A percentile compares a stretch with the other conserved stretches of the same genome.
These are phyloP conservation scores for Phodopus roborovskii DNA, from an alignment of 2,113 vertebrate genomes.

Conservation along the genomic window DNA sequence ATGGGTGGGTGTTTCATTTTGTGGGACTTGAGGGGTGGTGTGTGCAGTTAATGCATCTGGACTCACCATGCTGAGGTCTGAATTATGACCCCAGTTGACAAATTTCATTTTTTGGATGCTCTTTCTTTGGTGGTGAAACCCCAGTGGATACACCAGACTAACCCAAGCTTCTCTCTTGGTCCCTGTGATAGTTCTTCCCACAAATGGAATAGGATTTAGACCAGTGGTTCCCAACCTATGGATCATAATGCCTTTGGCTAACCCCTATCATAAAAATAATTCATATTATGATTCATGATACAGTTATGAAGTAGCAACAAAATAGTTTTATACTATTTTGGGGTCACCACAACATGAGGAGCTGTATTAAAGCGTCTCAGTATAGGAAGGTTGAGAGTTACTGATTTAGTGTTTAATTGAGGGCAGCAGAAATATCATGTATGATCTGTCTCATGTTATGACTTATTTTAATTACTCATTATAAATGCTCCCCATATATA, in stretches of 20 bases:
- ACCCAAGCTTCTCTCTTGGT: slow-evolving; percentile 34
- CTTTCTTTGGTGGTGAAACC: slow-evolving; percentile 43
- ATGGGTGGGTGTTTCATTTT: background rate
- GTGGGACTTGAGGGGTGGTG: background rate
- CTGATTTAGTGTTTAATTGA: slow-evolving; percentile 64
- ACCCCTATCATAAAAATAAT: background rate
- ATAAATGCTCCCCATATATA: slow-evolving; percentile 78
- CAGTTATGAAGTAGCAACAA: background rate
- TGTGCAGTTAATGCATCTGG: background rate
- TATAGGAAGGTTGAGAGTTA: background rate
- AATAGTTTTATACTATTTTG: background rate
- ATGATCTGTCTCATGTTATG: slow-evolving; percentile 70
- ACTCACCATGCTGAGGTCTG: background rate
- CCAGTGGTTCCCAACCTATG: background rate
- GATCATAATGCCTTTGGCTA: background rate
- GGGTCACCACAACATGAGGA: background rate
- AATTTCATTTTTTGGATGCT: slow-evolving; percentile 39
- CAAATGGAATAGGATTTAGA: slow-evolving; percentile 55
- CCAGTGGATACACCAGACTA: background rate
- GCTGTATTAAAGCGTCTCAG: background rate
- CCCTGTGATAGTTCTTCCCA: slow-evolving; percentile 30
- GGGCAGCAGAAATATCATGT: slow-evolving; percentile 72
- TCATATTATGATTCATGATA: background rate
- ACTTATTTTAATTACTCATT: slow-evolving; percentile 79
- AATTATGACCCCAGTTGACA: background rate